Conservation (phyloP, 1,140 invertebrate species). For the Coelopa frigida region DNA sequence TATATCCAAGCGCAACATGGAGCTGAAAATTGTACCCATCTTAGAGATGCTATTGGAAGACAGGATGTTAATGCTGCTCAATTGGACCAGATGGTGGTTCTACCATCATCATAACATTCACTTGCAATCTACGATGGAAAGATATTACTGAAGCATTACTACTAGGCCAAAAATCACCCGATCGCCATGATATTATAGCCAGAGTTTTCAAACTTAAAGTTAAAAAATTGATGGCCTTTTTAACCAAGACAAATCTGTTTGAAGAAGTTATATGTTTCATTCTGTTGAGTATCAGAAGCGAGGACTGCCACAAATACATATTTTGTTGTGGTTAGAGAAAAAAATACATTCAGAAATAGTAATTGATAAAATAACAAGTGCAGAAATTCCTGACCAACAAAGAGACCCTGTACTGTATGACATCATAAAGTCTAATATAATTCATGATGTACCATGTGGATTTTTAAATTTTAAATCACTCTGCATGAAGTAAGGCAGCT, state of each 20-base stretch:
- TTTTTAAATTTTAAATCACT: constrained; percentile 10
- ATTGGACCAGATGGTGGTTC: constrained; percentile 1
- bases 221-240: too few species aligned
- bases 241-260: too few species aligned
- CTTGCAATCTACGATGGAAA: constrained; percentile 11
- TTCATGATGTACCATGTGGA: constrained; percentile 51
- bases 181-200: constrained; percentile 36
- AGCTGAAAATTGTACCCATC: neutral
- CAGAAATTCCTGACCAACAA: constrained; percentile 49
- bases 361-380: constrained; percentile 49
- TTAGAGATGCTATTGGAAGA: constrained; percentile 7
- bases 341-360: constrained; percentile 25
- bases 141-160: constrained; percentile 22
- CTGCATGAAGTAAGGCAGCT: constrained; percentile 41
- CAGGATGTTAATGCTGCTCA: constrained; percentile 4
- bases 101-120: constrained; percentile 10
- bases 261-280: too few species aligned
- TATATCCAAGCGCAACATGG: too few species aligned
- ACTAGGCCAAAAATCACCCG: constrained; percentile 28
- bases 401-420: too few species aligned
- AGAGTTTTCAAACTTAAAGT: constrained; percentile 49
- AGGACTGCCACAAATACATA: constrained; percentile 10
- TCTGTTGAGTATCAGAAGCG: too few species aligned
- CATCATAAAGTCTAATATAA: too few species aligned
- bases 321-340: constrained; percentile 13